These are phyloP conservation scores for Ormyrus nitidulus DNA, from an alignment of 2,888 invertebrate species.

Conservation along the genomic window DNA sequence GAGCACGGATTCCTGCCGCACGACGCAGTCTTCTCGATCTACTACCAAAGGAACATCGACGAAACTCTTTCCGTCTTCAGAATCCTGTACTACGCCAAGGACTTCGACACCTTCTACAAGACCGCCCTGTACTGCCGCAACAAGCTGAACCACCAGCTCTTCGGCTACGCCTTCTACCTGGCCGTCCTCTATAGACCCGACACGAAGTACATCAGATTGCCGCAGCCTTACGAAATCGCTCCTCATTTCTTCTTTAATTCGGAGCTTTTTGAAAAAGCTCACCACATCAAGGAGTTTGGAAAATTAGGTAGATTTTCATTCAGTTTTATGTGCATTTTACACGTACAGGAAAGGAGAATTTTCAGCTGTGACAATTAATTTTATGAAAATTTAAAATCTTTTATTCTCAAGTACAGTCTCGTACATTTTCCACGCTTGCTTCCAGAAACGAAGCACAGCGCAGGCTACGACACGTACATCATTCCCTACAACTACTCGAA, in stretches of 20 bases:
- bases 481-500: constrained; percentile 80
- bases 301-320: constrained; percentile 61
- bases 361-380: too few relatives aligned
- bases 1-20: constrained; percentile 76
- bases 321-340: too few relatives aligned
- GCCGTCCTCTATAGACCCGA: constrained; percentile 80
- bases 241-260: constrained; percentile 82
- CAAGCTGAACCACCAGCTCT: constrained; percentile 76
- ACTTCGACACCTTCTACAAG: constrained; percentile 73
- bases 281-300: constrained; percentile 74
- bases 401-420: too few relatives aligned
- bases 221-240: constrained; percentile 82
- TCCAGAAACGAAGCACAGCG: constrained; percentile 60
- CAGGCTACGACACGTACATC: constrained; percentile 75
- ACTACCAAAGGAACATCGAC: constrained; percentile 65
- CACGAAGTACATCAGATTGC: constrained; percentile 79
- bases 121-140: constrained; percentile 74
- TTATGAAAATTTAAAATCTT: too few relatives aligned
- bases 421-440: neutral
- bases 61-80: constrained; percentile 71
- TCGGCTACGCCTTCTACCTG: constrained; percentile 80
- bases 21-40: constrained; percentile 76
- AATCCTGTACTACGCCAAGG: constrained; percentile 72
- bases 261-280: constrained; percentile 77
- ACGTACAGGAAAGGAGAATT: neutral